Conservation (phyloP, 2,888 invertebrate species). For the Parnassius orleans region DNA sequence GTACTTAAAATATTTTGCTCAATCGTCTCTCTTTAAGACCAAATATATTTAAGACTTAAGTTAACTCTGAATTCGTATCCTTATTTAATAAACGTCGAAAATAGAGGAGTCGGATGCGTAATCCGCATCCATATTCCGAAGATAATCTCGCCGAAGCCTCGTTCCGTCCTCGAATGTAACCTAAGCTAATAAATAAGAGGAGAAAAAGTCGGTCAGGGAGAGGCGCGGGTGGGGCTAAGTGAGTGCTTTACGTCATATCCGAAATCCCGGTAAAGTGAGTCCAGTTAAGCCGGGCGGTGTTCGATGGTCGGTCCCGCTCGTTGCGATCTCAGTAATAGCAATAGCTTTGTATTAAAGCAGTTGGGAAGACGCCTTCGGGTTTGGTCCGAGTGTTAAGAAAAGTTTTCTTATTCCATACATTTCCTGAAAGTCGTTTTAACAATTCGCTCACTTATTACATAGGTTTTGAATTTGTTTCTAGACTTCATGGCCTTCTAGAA, state of each 20-base stretch:
- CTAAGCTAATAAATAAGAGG: constrained; percentile 72
- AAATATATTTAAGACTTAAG: background rate
- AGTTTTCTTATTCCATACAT: background rate
- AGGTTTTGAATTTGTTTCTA: no score
- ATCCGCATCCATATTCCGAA: constrained; percentile 53
- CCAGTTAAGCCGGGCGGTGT: constrained; percentile 70
- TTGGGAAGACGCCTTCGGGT: constrained; percentile 60
- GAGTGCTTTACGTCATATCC: constrained; percentile 80
- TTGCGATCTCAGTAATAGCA: constrained; percentile 78
- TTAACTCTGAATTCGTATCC: constrained; percentile 10
- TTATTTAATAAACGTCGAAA: constrained; percentile 26
- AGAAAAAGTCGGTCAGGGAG: constrained; percentile 71
- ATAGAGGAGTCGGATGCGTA: constrained; percentile 26
- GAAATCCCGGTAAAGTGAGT: constrained; percentile 80
- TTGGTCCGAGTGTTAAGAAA: constrained; percentile 61
- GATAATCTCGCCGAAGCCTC: constrained; percentile 57
- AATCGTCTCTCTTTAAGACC: background rate
- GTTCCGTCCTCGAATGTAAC: constrained; percentile 66
- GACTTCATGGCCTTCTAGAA: no score
- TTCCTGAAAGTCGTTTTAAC: no score
- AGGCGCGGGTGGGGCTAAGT: constrained; percentile 48
- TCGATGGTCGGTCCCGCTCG: constrained; percentile 64
- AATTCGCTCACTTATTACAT: no score
- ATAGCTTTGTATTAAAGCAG: constrained; percentile 80
- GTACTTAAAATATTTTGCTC: no score